Base-by-base conservation (phyloP, 2,888 invertebrate species). In the Melieria omissa region DNA sequence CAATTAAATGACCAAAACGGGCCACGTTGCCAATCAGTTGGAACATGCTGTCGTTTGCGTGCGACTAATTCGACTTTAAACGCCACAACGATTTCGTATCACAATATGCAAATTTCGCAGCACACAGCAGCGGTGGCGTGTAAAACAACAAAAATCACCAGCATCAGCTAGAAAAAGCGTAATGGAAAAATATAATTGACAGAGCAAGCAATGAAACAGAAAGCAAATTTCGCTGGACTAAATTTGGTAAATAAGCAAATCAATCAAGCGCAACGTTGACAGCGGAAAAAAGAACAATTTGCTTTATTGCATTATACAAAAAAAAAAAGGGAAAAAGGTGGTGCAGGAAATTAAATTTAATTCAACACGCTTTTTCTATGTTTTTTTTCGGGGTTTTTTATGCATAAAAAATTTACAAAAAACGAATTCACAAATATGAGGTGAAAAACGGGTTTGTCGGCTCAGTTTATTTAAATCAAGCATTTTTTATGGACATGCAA, bases 51-150 rank as follows among this genome's bases (percentile, higher is more conserved):
- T 49, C 12, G 49, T 49, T 63, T 57, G 63, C 55, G 62, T 69
- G 69, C 52, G 55, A 41, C 47, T 63, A 69, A 69, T 69, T 69
- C 47, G 47, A 46, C 47, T 63, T 29, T 46, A 63, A 63, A 69
- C 46, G 52, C 54, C 62, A 63, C 55, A 69, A 55, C 47, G 14
- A 46, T 45, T 69, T 57, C n/a, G 29, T 55, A 45, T 12, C 6
- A 9, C 52, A 52, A 52, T 52, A 52, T 52, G 52, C 9, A 52
- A 52, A 52, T 52, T 52, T 52, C 29, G 10, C 12, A 52, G 8
- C 6, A 6, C 12, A 52, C 52, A 49, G 12, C 49, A 49, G 49
- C 12, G 49, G 49, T 3, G 49, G 12, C 9, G 12, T 12, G 12
- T 52, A 52, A 52, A 9, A n/a, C 12, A 9, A 52, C 12, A 52